phyloP scores from a whole-genome alignment of 2,888 invertebrate species.

The Dryadula phaetusa region DNA sequence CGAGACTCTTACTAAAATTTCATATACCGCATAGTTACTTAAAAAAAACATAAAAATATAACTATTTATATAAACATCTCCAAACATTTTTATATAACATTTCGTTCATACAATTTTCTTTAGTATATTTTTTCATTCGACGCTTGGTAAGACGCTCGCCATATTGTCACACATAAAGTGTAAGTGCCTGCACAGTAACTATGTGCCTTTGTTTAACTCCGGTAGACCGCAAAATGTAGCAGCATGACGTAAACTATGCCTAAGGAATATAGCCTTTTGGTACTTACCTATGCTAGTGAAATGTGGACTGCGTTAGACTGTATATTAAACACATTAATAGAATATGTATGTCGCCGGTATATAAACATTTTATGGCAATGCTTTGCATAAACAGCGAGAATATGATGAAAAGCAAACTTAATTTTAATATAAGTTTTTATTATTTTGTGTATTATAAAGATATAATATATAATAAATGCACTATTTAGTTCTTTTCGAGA shows the following conservation, averaged over 20 bases:
- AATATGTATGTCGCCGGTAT: background rate
- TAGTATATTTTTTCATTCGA: background rate
- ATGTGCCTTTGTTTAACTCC: constrained; percentile 39
- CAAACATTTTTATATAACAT: background rate
- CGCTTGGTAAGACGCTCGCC: background rate
- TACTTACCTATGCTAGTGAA: constrained; percentile 8
- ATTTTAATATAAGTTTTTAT: background rate
- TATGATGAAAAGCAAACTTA: background rate
- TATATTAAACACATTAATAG: background rate
- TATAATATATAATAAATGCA: too few relatives aligned
- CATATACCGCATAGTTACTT: too few relatives aligned
- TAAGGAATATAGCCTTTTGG: constrained; percentile 23
- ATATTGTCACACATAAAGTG: constrained; percentile 37
- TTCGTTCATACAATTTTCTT: background rate
- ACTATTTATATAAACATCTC: background rate
- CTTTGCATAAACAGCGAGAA: background rate
- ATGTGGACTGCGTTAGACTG: constrained; percentile 11
- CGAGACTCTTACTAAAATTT: too few relatives aligned
- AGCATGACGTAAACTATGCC: constrained; percentile 31
- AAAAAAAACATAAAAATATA: too few relatives aligned
- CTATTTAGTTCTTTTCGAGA: too few relatives aligned
- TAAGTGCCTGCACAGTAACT: constrained; percentile 35
- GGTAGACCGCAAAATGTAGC: constrained; percentile 39
- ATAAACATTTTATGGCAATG: background rate
- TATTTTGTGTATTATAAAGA: too few relatives aligned